Base-by-base conservation (phyloP, 2,888 invertebrate species). In the Eilema caniola region DNA sequence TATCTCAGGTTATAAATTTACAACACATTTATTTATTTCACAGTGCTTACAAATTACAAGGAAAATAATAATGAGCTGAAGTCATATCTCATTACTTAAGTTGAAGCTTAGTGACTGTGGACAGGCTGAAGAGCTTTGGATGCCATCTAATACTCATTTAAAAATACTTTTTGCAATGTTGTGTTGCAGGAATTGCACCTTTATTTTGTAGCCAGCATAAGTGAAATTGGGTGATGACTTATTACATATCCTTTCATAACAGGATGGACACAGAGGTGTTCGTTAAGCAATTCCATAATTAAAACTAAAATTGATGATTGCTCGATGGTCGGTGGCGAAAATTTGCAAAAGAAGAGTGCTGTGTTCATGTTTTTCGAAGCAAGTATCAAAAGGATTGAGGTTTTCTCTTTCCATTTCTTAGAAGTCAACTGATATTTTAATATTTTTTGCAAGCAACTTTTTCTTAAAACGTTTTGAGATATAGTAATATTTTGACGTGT, bases 11-110 rank as follows among this genome's bases (percentile, higher is more conserved):
- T 83, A 86, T 88, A 89, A 90, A 91, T 91, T 90, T 87, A 89
- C 88, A 86, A 85, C 85, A 85, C 84, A 87, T 86, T 88, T 89
- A 88, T 90, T 90, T 90, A 89, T 89, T 86, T 87, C 88, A 81
- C 82, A 78, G 84, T 84, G 60, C 25, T 60, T 60, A 89, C 89
- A 91, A 91, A 91, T 91, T 90, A 91, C 88, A 90, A 89, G 88
- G 85, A 88, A 90, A 90, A 90, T 91, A 90, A 90, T 91, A 93
- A 93, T 92, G 90, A 92, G 90, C 86, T 88, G 87, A 90, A 93
- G 92, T 93, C 93, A 92, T 93, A 93, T 92, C 92, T 94, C 91
- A 92, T 93, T 92, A 93, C 91, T 92, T 90, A 92, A 91, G 89
- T 92, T 91, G 88, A 90, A 89, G 90, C 91, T 88, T 88, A 90